Base-by-base conservation (phyloP, 2,113 vertebrate genomes). In the Columba janthina region DNA sequence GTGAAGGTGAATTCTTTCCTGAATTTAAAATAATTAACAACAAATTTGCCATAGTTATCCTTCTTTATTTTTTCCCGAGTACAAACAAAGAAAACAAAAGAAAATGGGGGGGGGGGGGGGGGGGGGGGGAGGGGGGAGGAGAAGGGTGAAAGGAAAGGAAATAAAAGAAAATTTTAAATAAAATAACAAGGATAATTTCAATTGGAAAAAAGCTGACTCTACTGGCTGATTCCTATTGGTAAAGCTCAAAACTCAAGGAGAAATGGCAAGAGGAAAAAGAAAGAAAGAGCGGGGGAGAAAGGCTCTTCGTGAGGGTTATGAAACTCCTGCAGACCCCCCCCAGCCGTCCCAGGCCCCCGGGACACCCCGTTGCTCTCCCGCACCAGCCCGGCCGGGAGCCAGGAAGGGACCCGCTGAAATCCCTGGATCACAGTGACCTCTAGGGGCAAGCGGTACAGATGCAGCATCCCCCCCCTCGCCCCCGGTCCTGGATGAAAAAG, bases 361-460 rank as follows among this genome's bases (percentile, higher is more conserved):
- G 64, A 78, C 40, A 25, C 19, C 54, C 2, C 28, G 0, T 19
- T 20, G 20, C 16, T 14, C 72, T 25, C 4, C n/a, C 5, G 53
- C 53, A 44, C 6, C 32, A 12, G 7, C 32, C 6, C 22, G 48
- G 4, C 15, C 2, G 38, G 3, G 40, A 1, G 57, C 56, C 4
- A 15, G 14, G n/a, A 9, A 28, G 36, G 67, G 54, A 46, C 26
- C 25, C 11, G n/a, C 44, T 20, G 80, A 81, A 97, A 97, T 97
- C 89, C 94, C 96, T 88, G 96, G 86, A 24, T 93, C 81, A 91
- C 85, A 97, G 96, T 97, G 98, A 97, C 98, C 98, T 96, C 98
- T 98, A 97, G 96, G 90, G 98, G 97, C 78, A n/a, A 92, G 8
- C 10, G 11, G 4, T 36, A 60, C 56, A 66, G 9, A 73, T 85